phyloP scores from a whole-genome alignment of 2,113 vertebrate species.

The Dasypus novemcinctus region DNA sequence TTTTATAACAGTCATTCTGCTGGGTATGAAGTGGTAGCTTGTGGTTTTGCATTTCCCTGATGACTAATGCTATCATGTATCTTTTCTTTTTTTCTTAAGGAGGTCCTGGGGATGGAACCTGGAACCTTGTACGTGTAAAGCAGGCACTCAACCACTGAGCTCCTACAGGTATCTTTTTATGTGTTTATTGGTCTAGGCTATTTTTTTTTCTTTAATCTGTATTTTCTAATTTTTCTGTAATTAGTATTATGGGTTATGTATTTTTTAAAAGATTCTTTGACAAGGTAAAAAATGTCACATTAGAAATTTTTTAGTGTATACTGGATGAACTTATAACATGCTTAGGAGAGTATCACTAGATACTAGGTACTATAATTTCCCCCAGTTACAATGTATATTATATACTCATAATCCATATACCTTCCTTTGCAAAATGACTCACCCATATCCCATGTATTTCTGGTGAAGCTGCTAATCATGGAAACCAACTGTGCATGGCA shows the following conservation, averaged over 20 bases:
- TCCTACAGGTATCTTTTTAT: no score
- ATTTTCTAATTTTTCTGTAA: slow-evolving; percentile 36
- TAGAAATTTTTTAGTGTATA: not conserved
- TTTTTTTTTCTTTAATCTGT: not conserved
- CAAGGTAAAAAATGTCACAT: not conserved
- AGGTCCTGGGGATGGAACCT: no score
- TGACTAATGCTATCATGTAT: no score
- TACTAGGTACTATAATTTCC: not conserved
- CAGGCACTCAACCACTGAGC: no score
- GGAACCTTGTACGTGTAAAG: no score
- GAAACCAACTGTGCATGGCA: not conserved
- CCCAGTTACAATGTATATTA: not conserved
- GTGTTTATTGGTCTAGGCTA: no score
- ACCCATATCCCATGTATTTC: not conserved
- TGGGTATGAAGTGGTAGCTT: no score
- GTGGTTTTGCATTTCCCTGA: no score
- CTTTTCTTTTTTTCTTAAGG: not conserved
- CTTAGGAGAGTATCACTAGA: not conserved
- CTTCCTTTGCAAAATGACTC: not conserved
- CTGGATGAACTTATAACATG: not conserved
- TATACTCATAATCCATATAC: not conserved
- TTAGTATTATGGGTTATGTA: not conserved
- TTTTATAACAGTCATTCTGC: no score
- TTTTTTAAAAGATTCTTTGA: not conserved
- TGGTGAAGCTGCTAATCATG: not conserved